phyloP scores from a whole-genome alignment of 2,797 vertebrate species.

The Anas georgica region DNA sequence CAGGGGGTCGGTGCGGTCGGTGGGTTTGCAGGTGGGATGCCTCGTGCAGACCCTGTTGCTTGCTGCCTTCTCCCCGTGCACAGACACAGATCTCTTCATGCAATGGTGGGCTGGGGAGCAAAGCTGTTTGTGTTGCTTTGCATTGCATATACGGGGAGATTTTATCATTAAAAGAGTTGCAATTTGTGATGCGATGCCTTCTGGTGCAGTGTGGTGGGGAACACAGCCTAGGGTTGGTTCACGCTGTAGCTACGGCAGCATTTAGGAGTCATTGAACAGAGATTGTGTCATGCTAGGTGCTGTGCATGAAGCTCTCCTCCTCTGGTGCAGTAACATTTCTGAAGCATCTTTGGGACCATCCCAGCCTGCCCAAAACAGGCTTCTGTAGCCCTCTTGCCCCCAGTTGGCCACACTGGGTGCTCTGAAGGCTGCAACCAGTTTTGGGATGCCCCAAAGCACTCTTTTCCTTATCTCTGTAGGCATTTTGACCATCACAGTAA shows the following conservation, averaged over 20 bases:
- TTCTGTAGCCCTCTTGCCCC: background rate
- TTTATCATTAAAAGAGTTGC: background rate
- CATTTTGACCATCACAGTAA: background rate
- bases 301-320: fast-evolving
- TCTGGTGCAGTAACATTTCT: background rate
- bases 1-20: background rate
- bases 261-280: background rate
- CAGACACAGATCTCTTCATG: fast-evolving
- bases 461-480: fast-evolving
- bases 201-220: fast-evolving
- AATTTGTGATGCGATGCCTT: fast-evolving
- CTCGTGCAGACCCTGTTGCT: fast-evolving
- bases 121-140: background rate
- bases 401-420: background rate
- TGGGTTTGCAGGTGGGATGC: background rate
- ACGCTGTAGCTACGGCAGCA: background rate
- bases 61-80: background rate
- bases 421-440: background rate
- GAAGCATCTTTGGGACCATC: fast-evolving
- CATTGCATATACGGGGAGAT: fast-evolving
- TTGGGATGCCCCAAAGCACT: background rate
- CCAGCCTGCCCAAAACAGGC: background rate
- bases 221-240: fast-evolving
- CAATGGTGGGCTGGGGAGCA: background rate
- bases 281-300: background rate